Evolutionary conservation across 2,113 vertebrate species (phyloP).

Genomic region (Ptyas mucosa): DNA sequence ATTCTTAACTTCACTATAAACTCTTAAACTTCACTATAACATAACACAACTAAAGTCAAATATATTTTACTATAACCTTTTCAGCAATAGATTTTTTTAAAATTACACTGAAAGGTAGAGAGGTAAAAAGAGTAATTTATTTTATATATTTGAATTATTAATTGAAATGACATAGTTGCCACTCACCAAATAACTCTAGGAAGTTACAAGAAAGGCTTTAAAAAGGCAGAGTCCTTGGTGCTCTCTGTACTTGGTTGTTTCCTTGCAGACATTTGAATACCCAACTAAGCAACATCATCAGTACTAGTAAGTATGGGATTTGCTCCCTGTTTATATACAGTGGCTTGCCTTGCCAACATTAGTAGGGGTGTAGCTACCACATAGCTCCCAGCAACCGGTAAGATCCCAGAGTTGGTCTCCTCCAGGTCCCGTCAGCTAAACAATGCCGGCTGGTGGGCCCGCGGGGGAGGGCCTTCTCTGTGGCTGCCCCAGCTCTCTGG

Average conservation of each 20-base stretch:
- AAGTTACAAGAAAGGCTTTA: neutral
- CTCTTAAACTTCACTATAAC: neutral
- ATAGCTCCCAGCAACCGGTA: no score
- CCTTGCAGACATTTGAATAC: neutral
- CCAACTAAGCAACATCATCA: neutral
- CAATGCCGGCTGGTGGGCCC: no score
- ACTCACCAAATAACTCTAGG: neutral
- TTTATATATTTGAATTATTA: neutral
- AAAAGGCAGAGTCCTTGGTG: neutral
- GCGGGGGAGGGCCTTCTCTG: no score
- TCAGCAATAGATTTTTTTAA: neutral
- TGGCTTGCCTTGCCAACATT: neutral
- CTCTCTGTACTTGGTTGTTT: neutral
- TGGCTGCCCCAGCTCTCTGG: no score
- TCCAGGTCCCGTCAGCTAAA: no score
- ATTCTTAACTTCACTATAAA: neutral
- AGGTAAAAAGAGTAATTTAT: neutral
- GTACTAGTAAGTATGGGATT: neutral
- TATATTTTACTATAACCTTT: neutral
- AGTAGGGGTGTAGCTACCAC: no score
- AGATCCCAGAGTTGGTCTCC: no score
- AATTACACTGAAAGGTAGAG: neutral
- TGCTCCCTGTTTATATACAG: neutral
- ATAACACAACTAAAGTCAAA: neutral
- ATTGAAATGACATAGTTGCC: neutral